These are phyloP conservation scores for Andricus quercusramuli DNA, from an alignment of 2,888 invertebrate species.

Conservation along the genomic window DNA sequence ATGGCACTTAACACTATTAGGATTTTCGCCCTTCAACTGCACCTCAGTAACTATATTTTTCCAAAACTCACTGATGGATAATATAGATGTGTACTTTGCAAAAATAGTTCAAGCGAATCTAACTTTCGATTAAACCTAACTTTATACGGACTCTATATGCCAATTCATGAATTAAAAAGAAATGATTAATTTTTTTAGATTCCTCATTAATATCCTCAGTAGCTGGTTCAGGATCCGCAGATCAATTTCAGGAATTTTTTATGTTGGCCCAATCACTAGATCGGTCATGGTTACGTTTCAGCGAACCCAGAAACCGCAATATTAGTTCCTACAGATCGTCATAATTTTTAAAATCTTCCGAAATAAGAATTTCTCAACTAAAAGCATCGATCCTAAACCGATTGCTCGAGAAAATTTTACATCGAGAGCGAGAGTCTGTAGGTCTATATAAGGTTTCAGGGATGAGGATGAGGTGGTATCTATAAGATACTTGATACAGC, in stretches of 20 bases:
- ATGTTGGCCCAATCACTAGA: background rate
- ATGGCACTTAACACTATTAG: no score
- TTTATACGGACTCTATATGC: no score
- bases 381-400: background rate
- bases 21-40: no score
- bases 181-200: background rate
- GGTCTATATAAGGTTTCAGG: background rate
- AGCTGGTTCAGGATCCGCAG: background rate
- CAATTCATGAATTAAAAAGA: background rate
- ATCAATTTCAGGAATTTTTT: background rate
- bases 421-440: background rate
- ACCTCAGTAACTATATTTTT: no score
- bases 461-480: background rate
- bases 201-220: background rate
- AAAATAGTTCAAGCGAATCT: no score
- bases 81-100: no score
- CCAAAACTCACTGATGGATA: no score
- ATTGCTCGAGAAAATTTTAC: background rate
- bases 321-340: background rate
- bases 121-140: no score
- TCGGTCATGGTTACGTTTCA: background rate
- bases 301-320: background rate
- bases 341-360: background rate
- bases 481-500: constrained; percentile 12
- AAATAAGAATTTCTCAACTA: background rate